A percentile compares a stretch with the other conserved stretches of the same genome.
Conservation (phyloP, 2,888 invertebrate genomes). For the Heterodera filipjevi region DNA sequence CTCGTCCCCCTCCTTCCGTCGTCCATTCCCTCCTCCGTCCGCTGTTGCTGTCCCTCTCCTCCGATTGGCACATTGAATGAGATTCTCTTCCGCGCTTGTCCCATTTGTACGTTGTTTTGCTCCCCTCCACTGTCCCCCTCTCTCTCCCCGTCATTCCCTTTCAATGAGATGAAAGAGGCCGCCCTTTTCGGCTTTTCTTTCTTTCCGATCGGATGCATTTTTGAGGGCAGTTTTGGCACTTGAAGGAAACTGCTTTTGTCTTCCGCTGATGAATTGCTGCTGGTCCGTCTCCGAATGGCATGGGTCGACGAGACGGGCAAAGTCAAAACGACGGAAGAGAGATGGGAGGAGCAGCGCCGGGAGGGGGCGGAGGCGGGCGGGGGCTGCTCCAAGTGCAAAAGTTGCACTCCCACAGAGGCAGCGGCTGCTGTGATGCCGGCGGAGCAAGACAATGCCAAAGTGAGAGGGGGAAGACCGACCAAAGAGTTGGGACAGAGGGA, state of each 20-base stretch:
- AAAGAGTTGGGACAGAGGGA: slow-evolving; percentile 18
- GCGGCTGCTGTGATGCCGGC: slow-evolving; percentile 26
- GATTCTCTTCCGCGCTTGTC: slow-evolving; percentile 12
- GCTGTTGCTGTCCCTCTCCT: background rate
- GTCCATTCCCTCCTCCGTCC: background rate
- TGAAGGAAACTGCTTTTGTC: background rate
- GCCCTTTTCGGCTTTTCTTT: background rate
- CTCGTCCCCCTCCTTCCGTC: background rate
- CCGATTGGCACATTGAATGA: slow-evolving; percentile 21
- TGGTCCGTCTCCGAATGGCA: background rate
- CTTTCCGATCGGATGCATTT: background rate
- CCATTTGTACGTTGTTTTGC: background rate
- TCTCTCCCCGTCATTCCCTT: background rate
- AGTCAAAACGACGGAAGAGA: background rate
- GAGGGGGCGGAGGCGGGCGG: background rate
- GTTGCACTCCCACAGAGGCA: slow-evolving; percentile 19
- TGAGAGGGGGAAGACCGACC: slow-evolving; percentile 20
- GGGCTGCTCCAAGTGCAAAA: slow-evolving; percentile 16
- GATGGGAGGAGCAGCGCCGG: background rate
- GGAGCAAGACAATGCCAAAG: slow-evolving; percentile 25
- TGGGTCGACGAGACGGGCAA: background rate
- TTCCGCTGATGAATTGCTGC: background rate
- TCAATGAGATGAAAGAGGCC: slow-evolving; percentile 18
- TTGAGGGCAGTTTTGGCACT: slow-evolving; percentile 15
- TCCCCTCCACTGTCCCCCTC: background rate